Percentiles rank a stretch among this genome's conserved stretches.
phyloP scores from a whole-genome alignment of 2,113 vertebrate species.

The Neopipo cinnamomea region DNA sequence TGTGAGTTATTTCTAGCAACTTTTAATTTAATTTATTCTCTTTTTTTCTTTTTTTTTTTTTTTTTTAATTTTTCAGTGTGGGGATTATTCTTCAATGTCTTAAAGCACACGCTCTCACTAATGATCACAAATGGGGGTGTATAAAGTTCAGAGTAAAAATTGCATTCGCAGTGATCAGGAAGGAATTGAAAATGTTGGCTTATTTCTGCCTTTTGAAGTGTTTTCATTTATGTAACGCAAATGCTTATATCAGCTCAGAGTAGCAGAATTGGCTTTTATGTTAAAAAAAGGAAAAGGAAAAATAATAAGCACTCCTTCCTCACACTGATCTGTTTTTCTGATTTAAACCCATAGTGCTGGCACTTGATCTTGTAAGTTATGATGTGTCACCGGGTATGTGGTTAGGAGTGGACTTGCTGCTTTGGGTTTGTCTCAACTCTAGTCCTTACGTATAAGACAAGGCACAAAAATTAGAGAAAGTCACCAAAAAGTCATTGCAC shows the following conservation, averaged over 20 bases:
- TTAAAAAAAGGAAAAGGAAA: background rate
- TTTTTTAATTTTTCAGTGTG: background rate
- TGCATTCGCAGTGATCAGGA: background rate
- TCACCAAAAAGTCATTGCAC: background rate
- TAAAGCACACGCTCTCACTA: background rate
- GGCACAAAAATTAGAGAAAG: background rate
- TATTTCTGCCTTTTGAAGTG: background rate
- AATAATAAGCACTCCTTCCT: background rate
- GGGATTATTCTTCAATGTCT: background rate
- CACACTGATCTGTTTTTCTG: background rate
- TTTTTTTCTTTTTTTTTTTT: background rate
- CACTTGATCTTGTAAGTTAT: background rate
- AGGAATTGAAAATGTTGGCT: background rate
- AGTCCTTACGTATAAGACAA: background rate
- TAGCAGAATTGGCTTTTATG: background rate
- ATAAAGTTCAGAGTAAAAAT: background rate
- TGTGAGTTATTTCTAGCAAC: slow-evolving; percentile 66
- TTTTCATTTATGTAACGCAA: background rate
- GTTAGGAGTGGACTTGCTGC: background rate
- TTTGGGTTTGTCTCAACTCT: background rate
- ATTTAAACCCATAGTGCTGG: background rate
- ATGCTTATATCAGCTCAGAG: background rate
- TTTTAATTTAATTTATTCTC: slow-evolving; percentile 14
- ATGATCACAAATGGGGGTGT: background rate
- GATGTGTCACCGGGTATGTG: background rate